Percentiles rank a stretch among this genome's conserved stretches.
These are phyloP conservation scores for Philantomba maxwellii DNA, from an alignment of 2,113 vertebrate genomes.

Conservation along the genomic window DNA sequence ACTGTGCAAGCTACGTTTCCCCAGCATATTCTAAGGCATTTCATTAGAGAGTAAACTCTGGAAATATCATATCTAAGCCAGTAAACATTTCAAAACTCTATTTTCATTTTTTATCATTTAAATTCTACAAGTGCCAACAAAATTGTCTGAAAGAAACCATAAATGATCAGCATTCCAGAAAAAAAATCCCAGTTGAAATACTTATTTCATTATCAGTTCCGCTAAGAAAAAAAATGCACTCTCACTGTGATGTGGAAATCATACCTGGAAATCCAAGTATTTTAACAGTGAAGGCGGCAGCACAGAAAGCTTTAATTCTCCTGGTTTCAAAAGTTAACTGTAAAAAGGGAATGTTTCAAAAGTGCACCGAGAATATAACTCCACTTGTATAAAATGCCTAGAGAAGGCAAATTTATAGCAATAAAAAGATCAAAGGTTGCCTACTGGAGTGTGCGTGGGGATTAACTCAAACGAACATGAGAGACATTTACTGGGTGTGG, in stretches of 20 bases:
- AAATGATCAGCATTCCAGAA: not conserved
- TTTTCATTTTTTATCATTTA: slow-evolving; percentile 16
- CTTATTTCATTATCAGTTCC: not conserved
- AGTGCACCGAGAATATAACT: not conserved
- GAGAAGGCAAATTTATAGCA: not conserved
- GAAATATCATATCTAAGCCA: not conserved
- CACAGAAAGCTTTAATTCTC: not conserved
- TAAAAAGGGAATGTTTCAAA: not conserved
- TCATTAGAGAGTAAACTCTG: not conserved
- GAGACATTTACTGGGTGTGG: not conserved
- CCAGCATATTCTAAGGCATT: not conserved
- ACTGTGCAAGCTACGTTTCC: not conserved
- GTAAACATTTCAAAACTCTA: not conserved
- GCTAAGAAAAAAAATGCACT: not conserved
- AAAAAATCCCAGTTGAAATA: not conserved
- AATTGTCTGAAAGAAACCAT: not conserved
- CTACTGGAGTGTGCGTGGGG: not conserved
- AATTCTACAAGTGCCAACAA: not conserved
- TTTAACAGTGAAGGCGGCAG: not conserved
- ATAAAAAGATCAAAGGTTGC: not conserved
- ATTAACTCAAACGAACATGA: not conserved
- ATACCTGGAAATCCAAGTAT: not conserved
- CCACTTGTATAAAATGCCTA: not conserved
- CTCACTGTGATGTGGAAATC: not conserved
- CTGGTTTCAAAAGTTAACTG: not conserved